Conservation (phyloP, 2,797 vertebrate species). For the Hypotaenidia philippensis region DNA sequence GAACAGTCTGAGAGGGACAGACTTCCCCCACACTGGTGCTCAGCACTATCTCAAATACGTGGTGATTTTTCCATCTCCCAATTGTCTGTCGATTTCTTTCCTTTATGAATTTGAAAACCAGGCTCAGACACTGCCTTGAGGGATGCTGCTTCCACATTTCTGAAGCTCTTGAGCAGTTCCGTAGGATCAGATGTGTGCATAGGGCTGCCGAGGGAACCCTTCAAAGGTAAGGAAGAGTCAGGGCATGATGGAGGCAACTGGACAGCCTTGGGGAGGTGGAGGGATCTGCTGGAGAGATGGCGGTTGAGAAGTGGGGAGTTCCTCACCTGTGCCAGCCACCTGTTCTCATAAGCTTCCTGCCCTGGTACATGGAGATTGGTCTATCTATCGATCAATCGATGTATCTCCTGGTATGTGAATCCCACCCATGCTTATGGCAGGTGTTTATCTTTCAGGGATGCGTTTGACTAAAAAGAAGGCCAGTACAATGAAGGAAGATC, state of each 20-base stretch:
- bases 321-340: neutral
- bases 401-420: neutral
- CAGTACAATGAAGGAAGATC: neutral
- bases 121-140: neutral
- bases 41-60: neutral
- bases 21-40: neutral
- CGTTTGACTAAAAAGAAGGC: neutral
- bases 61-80: neutral
- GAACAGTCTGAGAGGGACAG: too few relatives aligned
- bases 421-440: neutral
- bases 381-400: too few relatives aligned
- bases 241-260: neutral
- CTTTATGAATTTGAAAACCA: neutral
- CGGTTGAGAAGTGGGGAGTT: neutral
- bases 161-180: neutral
- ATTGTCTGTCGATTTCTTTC: neutral
- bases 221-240: neutral
- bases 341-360: neutral
- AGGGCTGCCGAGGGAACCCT: neutral
- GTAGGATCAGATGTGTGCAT: neutral
- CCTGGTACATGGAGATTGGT: neutral
- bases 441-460: neutral
- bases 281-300: neutral
- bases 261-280: neutral
- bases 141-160: neutral